Conservation (phyloP, 2,113 vertebrate genomes). For the Silurus asotus region DNA sequence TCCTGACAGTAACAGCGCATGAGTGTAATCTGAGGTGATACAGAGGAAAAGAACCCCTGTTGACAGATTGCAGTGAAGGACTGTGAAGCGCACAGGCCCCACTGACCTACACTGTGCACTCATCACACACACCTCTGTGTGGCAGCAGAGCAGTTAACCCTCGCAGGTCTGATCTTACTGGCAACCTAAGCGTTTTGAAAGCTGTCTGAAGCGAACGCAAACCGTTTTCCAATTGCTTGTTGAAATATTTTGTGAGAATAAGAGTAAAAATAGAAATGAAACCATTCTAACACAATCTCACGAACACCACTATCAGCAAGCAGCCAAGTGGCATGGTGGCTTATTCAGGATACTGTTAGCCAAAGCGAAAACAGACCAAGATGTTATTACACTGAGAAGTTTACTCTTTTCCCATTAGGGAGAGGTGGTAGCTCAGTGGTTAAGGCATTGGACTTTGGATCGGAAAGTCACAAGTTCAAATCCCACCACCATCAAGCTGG, state of each 20-base stretch:
- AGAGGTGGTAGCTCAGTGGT: too few species aligned
- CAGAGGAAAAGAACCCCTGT: too few species aligned
- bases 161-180: background rate
- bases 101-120: background rate
- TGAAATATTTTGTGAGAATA: too few species aligned
- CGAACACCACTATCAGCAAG: background rate
- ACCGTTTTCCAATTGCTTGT: too few species aligned
- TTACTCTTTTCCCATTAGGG: too few species aligned
- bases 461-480: too few species aligned
- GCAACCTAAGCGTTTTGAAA: background rate
- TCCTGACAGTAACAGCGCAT: background rate
- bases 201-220: background rate
- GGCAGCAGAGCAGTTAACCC: background rate
- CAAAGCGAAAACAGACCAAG: background rate
- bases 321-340: background rate
- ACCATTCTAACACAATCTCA: background rate
- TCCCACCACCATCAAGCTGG: too few species aligned
- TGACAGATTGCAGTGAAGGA: background rate
- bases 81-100: background rate
- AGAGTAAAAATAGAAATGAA: background rate
- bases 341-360: background rate
- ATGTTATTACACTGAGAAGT: background rate
- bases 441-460: too few species aligned
- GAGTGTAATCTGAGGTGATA: background rate
- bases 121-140: background rate